phyloP scores from a whole-genome alignment of 1,140 invertebrate species.

The Helicorthomorpha holstii region DNA sequence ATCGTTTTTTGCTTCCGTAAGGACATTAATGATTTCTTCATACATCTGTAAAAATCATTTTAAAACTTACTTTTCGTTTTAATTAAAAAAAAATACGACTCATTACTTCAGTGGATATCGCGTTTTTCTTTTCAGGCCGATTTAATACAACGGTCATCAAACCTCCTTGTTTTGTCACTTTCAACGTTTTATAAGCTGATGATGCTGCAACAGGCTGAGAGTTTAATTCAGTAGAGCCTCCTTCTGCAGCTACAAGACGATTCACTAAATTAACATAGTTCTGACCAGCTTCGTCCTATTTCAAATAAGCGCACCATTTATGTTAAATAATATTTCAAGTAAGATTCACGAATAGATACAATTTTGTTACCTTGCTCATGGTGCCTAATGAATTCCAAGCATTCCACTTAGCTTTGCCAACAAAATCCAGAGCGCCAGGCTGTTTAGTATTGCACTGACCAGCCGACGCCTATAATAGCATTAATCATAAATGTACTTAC shows the following conservation, averaged over 20 bases:
- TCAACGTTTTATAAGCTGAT: slow-evolving; percentile 17
- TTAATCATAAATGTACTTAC: not conserved
- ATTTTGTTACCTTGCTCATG: not conserved
- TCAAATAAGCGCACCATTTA: no score
- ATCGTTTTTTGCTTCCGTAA: slow-evolving; percentile 48
- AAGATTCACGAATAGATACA: not conserved
- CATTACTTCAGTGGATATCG: slow-evolving; percentile 32
- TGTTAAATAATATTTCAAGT: not conserved
- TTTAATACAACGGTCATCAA: slow-evolving; percentile 49
- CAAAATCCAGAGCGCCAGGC: slow-evolving; percentile 42
- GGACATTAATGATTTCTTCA: slow-evolving; percentile 35
- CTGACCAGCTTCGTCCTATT: slow-evolving; percentile 25
- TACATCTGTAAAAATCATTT: slow-evolving; percentile 40
- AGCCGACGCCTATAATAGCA: slow-evolving; percentile 28
- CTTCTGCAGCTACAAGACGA: slow-evolving; percentile 15
- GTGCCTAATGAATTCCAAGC: slow-evolving; percentile 37
- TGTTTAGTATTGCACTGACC: slow-evolving; percentile 33
- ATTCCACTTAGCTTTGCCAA: slow-evolving; percentile 42
- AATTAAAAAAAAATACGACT: slow-evolving; percentile 6
- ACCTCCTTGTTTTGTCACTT: slow-evolving; percentile 25
- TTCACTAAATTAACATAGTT: slow-evolving; percentile 20
- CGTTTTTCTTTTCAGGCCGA: slow-evolving; percentile 58
- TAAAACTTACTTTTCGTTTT: slow-evolving; percentile 3
- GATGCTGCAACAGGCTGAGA: not conserved
- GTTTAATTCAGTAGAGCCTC: no score